These are phyloP conservation scores for Tethea ocularis DNA, from an alignment of 2,888 invertebrate genomes.

Conservation along the genomic window DNA sequence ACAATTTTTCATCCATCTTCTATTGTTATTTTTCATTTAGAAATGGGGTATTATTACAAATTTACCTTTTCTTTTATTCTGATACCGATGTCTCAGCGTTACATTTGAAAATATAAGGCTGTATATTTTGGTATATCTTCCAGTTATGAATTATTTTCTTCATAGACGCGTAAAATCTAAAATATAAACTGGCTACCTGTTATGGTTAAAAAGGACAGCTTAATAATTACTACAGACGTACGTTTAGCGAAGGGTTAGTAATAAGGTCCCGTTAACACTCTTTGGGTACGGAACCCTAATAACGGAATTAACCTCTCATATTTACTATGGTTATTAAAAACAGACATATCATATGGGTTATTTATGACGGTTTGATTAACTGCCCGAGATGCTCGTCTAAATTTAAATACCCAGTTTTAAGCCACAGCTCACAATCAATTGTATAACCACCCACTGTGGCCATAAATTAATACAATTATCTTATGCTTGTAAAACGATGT, in stretches of 20 bases:
- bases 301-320: not conserved
- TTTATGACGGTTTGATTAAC: not conserved
- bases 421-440: conserved; percentile 55
- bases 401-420: conserved; percentile 48
- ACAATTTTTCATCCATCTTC: not conserved
- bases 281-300: not conserved
- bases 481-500: conserved; percentile 20
- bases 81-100: not conserved
- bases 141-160: not conserved
- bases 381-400: conserved; percentile 13
- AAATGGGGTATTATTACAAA: not conserved
- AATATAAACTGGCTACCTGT: too few relatives aligned
- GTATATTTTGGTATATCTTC: not conserved
- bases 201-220: too few relatives aligned
- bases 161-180: too few relatives aligned
- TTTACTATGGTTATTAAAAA: not conserved
- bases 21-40: not conserved
- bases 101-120: not conserved
- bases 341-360: conserved; percentile 11
- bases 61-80: not conserved
- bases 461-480: conserved; percentile 74
- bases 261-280: too few relatives aligned
- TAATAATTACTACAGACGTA: too few relatives aligned
- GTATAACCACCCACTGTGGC: conserved; percentile 64
- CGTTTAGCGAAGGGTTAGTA: too few relatives aligned